phyloP scores from a whole-genome alignment of 2,888 invertebrate genomes.

The Lasioglossum pauxillum region DNA sequence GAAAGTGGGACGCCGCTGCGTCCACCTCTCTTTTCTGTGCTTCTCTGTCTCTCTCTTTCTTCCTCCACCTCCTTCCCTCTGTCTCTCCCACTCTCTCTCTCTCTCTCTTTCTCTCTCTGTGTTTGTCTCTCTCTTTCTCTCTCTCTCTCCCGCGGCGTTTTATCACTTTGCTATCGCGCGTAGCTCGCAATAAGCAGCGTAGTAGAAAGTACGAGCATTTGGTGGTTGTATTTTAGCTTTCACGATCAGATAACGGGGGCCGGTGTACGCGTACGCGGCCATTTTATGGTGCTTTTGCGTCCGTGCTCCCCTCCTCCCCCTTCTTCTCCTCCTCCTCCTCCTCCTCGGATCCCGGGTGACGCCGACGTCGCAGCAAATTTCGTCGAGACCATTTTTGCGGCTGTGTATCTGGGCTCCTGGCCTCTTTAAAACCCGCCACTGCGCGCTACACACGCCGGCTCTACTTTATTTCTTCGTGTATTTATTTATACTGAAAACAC shows the following conservation, averaged over 20 bases:
- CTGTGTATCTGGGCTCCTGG: slow-evolving; percentile 10
- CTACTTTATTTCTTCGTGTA: neutral
- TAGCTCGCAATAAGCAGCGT: slow-evolving; percentile 64
- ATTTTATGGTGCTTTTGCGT: slow-evolving; percentile 48
- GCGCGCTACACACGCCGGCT: neutral
- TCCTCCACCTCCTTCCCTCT: neutral
- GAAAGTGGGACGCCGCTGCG: slow-evolving; percentile 68
- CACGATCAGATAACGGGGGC: slow-evolving; percentile 64
- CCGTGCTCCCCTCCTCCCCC: neutral
- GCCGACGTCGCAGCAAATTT: slow-evolving; percentile 23
- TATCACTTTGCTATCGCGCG: slow-evolving; percentile 69
- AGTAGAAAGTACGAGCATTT: slow-evolving; percentile 69
- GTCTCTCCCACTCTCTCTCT: neutral
- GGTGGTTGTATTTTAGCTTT: slow-evolving; percentile 67
- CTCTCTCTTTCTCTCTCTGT: neutral
- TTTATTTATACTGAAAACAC: slow-evolving; percentile 7
- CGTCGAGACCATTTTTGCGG: slow-evolving; percentile 7
- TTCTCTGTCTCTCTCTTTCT: neutral
- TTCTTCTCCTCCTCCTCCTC: neutral
- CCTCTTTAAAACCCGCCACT: neutral
- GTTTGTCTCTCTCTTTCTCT: neutral
- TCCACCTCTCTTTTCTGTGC: slow-evolving; percentile 51
- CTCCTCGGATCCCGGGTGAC: neutral
- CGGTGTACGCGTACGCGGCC: slow-evolving; percentile 37
- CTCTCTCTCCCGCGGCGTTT: slow-evolving; percentile 40